Base-by-base conservation (phyloP, 2,113 vertebrate genomes). In the Eupsittula cactorum region DNA sequence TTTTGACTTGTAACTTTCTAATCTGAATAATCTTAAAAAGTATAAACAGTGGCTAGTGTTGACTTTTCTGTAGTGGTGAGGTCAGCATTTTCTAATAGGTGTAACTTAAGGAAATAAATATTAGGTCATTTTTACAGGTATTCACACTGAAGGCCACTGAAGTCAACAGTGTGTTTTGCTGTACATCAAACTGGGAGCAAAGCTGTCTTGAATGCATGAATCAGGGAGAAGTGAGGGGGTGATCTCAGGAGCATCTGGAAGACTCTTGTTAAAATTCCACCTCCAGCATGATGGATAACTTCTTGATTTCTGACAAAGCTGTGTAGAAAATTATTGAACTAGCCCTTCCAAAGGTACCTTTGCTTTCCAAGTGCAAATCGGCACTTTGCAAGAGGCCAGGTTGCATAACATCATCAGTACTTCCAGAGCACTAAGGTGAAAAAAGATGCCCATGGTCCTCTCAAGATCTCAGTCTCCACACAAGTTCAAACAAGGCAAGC, bases 181-280 rank as follows among this genome's bases (percentile, higher is more conserved):
- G 59, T 69, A 46, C n/a, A 52, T 33, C 4, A 3, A n/a, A 16
- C 77, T 65, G 65, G 74, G 80, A 91, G 86, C 74, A 93, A 87
- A 92, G 35, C 57, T 75, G 6, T 57, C 35, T 69, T 42, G 25
- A 59, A 88, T 6, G 77, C 42, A 35, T 89, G 80, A 96, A 84
- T 92, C 95, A 93, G 80, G 88, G 65, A 92, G 86, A 75, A 88
- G 28, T 19, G 57, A 0, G 93, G 92, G 85, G 96, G 93, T 83
- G 90, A 90, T 88, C 88, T 81, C 64, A 39, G 86, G 80, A 96
- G 74, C 82, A 96, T 86, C 92, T 94, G 95, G 90, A 96, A 97
- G 92, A 78, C 73, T 86, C 79, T 62, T 83, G 47, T 95, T 95
- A 90, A 96, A 94, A 96, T 95, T 97, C 93, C 95, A 84, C 93